phyloP scores from a whole-genome alignment of 2,888 invertebrate genomes.

The Cataglyphis cursor region DNA sequence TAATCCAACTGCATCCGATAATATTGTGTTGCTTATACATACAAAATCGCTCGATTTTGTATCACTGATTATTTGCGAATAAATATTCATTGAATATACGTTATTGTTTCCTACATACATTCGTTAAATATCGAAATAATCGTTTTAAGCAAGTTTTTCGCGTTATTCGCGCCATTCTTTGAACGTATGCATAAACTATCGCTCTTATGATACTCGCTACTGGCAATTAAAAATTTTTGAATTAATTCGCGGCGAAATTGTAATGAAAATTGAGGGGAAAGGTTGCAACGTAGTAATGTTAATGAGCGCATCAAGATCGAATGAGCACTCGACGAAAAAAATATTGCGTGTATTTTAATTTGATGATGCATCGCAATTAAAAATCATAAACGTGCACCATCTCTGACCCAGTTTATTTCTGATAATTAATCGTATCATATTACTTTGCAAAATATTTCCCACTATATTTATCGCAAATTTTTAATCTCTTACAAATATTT shows the following conservation, averaged over 20 bases:
- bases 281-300: slow-evolving; percentile 15
- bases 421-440: not conserved
- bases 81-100: not conserved
- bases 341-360: slow-evolving; percentile 36
- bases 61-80: slow-evolving; percentile 27
- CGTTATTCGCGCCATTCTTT: not conserved
- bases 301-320: slow-evolving; percentile 28
- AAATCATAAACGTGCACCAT: slow-evolving; percentile 22
- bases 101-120: not conserved
- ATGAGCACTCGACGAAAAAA: not conserved
- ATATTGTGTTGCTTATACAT: not conserved
- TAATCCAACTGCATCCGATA: not conserved
- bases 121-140: slow-evolving; percentile 5
- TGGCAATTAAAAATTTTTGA: slow-evolving; percentile 45
- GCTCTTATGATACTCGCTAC: not conserved
- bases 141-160: not conserved
- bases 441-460: not conserved
- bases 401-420: no score
- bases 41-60: not conserved
- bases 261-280: slow-evolving; percentile 11
- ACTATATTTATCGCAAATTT: slow-evolving; percentile 1
- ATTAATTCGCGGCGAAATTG: not conserved
- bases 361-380: slow-evolving; percentile 34
- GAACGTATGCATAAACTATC: not conserved
- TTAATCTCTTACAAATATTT: not conserved